Evolutionary conservation across 2,113 vertebrate species (phyloP), one percentile per base, ranked within the genome.

Genomic region (Amphilophus citrinellus): DNA sequence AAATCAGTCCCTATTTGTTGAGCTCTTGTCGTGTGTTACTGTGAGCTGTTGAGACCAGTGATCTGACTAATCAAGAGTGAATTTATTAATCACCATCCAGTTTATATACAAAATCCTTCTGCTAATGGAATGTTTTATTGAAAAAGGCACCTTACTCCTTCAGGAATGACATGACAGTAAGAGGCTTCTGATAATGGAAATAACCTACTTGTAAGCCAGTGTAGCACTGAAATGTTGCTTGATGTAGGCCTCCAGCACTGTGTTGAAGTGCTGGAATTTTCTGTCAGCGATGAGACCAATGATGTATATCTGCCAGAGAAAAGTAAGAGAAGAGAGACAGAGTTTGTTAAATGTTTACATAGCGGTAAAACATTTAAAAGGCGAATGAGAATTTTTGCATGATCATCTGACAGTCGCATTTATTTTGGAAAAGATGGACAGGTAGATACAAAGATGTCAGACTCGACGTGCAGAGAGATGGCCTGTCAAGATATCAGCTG

Each of bases 211-310:
- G 96, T 99, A 99, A 35, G 98, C 98, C 90, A 99, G 63, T 0
- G 98, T 99, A 10, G 98, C 98, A 81, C 98, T 99, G 75, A 99
- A 99, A 90, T 99, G 98, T 87, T 99, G 98, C 35, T 99, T 97
- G 88, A 99, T 99, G 79, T 99, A 99, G 2, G 98, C 98, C 94
- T 99, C 98, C 92, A 99, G 85, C 82, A 99, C 98, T 0, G 98
- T 96, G 91, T 99, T 99, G 90, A 99, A 99, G 90, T 99, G 98
- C 89, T 99, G 98, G 88, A 99, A 99, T 89, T 99, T 99, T 53
- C 98, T 96, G 92, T 99, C 98, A 79, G 98, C 98, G 27, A 99
- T 99, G 77, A 99, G 96, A 76, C 97, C 97, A 81, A 99, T 98
- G 87, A 99, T 99, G 80, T 99, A 97, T 87, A 99, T 99, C 98